Percentiles rank a stretch among this genome's conserved stretches.
Conservation (phyloP, 2,888 invertebrate species). For the Tetragnatha montana region DNA sequence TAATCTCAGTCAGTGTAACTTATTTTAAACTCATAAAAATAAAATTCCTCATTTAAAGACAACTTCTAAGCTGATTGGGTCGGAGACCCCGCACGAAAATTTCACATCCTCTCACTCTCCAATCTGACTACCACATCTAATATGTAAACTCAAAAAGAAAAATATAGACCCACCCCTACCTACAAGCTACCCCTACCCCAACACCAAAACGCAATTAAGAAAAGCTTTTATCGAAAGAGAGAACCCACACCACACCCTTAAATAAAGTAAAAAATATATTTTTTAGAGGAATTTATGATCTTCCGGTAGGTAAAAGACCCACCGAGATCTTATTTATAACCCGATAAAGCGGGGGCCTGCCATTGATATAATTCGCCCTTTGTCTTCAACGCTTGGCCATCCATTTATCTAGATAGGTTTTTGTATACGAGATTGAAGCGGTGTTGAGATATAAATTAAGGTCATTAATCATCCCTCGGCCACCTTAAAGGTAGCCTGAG, state of each 20-base stretch:
- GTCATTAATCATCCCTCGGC: slow-evolving; percentile 42
- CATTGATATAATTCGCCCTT: slow-evolving; percentile 24
- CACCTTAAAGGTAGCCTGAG: neutral
- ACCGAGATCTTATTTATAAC: slow-evolving; percentile 34
- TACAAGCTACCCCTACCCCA: neutral
- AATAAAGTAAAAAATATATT: neutral
- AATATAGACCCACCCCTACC: neutral
- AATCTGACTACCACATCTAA: neutral
- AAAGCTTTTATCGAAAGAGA: slow-evolving; percentile 8
- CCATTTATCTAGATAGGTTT: slow-evolving; percentile 12
- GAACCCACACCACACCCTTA: slow-evolving; percentile 10
- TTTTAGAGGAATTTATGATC: slow-evolving; percentile 28
- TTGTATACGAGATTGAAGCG: neutral
- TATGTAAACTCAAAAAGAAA: neutral
- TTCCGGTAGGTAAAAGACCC: slow-evolving; percentile 19
- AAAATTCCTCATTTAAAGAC: too few species aligned
- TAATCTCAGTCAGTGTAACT: too few species aligned
- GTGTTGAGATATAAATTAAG: slow-evolving; percentile 64
- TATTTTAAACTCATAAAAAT: too few species aligned
- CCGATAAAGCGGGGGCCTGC: slow-evolving; percentile 9
- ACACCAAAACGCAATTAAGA: slow-evolving; percentile 42
- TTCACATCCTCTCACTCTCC: too few species aligned
- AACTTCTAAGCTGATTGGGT: too few species aligned
- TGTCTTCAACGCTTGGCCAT: neutral
- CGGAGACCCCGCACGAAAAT: too few species aligned